Percentiles rank a stretch among this genome's conserved stretches.
These are phyloP conservation scores for Limnephilus lunatus DNA, from an alignment of 2,888 invertebrate species.

Conservation along the genomic window DNA sequence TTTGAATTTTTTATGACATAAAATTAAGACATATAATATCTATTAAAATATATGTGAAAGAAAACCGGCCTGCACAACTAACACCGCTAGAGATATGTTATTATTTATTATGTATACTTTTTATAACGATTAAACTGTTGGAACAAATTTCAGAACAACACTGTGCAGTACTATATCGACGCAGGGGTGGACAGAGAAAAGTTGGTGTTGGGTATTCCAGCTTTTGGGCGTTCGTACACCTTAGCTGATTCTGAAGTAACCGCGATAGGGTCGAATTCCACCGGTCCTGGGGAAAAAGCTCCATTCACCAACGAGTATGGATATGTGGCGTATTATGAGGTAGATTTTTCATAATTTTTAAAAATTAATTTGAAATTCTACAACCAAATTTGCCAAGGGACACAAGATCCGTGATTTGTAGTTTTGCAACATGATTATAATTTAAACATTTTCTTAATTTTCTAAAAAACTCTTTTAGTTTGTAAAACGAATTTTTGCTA, in stretches of 20 bases:
- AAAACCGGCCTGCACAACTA: no score
- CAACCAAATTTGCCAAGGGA: no score
- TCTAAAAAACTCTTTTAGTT: no score
- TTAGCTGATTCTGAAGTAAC: constrained; percentile 70
- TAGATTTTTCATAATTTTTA: constrained; percentile 67
- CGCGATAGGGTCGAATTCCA: constrained; percentile 85
- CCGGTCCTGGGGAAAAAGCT: constrained; percentile 88
- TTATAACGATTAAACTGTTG: not conserved
- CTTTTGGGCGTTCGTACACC: constrained; percentile 87
- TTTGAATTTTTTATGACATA: no score
- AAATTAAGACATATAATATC: no score
- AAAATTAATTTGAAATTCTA: no score
- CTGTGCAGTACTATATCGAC: constrained; percentile 75
- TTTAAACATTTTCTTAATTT: not conserved
- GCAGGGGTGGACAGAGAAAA: constrained; percentile 70
- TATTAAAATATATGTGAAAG: no score
- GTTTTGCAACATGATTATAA: not conserved
- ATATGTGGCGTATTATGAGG: constrained; percentile 89
- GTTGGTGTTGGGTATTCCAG: constrained; percentile 85
- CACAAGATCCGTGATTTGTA: not conserved
- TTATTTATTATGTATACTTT: not conserved
- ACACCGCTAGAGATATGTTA: no score
- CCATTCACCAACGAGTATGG: constrained; percentile 89
- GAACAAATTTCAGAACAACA: constrained; percentile 79
- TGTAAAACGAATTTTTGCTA: no score